Base-by-base conservation (phyloP, 1,140 invertebrate species). In the Apis cerana region DNA sequence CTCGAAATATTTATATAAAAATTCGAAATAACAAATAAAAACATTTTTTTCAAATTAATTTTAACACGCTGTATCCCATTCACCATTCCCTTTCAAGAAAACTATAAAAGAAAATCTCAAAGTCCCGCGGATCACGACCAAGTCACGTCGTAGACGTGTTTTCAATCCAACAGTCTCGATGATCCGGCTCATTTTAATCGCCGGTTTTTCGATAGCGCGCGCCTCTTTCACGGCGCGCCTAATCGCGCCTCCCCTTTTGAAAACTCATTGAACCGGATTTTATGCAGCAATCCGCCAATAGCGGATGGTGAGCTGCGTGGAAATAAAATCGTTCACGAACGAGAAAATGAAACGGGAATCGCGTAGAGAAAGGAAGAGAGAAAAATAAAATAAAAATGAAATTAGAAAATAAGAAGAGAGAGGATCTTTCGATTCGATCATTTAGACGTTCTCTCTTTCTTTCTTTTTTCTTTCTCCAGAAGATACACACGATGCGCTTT, bases 201-300 rank as follows among this genome's bases (percentile, higher is more conserved):
- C 7, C 17, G 15, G 4, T 48, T 67, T 59, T 75, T 68, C 59
- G 50, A 80, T 80, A 72, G 13, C 68, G 17, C 27, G n/a, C 33
- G 43, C 4, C 33, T 12, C 71, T 75, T 75, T 56, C 43, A 75
- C 19, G 43, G 52, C 61, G 70, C 48, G 62, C 54, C 61, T 81
- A 81, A 81, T 81, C 61, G 80, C 43, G 17, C 27, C 43, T 62
- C 19, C 72, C 54, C 64, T 68, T 75, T 81, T 67, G 62, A 54
- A 76, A 81, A 75, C 54, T 81, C 80, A 81, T 76, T 81, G 80
- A 81, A 64, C 72, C 62, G 80, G 72, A 81, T 76, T 81, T 59
- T 81, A 81, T 75, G 80, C 72, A 81, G n/a, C 43, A 43, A 61
- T 19, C 61, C 70, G 19, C 61, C 59, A 48, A 54, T 74, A 58